Evolutionary conservation across 2,797 vertebrate species (phyloP).

Genomic region (Brachymystax lenok): DNA sequence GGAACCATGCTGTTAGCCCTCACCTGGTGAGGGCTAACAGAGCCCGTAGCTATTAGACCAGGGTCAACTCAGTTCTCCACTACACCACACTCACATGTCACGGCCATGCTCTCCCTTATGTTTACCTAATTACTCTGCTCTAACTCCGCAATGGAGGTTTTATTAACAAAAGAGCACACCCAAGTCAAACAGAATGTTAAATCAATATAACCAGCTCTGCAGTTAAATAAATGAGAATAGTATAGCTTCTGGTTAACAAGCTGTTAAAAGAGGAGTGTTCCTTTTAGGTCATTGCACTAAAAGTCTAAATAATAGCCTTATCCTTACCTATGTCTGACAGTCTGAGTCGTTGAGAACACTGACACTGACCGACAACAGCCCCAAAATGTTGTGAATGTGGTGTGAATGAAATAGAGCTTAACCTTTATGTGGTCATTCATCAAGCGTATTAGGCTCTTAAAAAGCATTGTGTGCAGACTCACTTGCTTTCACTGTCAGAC

Average conservation of each 20-base stretch:
- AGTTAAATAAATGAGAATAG: not conserved
- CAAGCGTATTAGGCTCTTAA: constrained; percentile 55
- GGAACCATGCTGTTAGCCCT: constrained; percentile 44
- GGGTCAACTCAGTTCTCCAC: constrained; percentile 30
- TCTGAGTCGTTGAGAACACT: constrained; percentile 5
- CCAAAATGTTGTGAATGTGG: constrained; percentile 24
- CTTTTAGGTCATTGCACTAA: not conserved
- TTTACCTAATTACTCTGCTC: not conserved
- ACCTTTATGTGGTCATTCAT: constrained; percentile 45
- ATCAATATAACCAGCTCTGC: not conserved
- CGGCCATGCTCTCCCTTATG: not conserved
- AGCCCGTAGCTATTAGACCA: constrained; percentile 40
- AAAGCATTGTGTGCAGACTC: constrained; percentile 51
- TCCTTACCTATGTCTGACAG: constrained; percentile 5
- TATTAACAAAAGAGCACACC: not conserved
- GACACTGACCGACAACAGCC: constrained; percentile 11
- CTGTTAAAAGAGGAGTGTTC: too few relatives aligned
- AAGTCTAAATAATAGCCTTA: not conserved
- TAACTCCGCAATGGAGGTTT: not conserved
- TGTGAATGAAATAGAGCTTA: constrained; percentile 36
- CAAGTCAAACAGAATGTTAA: not conserved
- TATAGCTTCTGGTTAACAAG: too few relatives aligned
- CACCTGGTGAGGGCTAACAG: constrained; percentile 57
- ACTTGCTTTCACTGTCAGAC: constrained; percentile 45
- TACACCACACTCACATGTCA: constrained; percentile 1